These are phyloP conservation scores for Potorous gilbertii DNA, from an alignment of 2,797 vertebrate species.

Conservation along the genomic window DNA sequence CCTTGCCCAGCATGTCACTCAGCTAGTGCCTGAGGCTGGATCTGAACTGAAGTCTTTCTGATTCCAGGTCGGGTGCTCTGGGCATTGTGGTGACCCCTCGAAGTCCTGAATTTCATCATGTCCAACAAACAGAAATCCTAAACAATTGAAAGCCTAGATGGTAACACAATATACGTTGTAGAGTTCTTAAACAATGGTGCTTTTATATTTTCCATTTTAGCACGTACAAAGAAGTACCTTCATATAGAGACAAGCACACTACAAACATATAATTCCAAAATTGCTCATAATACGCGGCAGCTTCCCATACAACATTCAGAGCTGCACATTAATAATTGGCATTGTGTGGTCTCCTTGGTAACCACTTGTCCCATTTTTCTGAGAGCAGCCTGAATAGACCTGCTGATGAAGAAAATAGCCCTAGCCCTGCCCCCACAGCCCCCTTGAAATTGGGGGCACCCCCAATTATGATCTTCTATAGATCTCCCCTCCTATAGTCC, in stretches of 20 bases:
- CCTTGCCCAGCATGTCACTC: not conserved
- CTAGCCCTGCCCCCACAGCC: not conserved
- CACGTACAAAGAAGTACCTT: not conserved
- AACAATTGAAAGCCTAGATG: no score
- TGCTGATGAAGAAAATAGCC: not conserved
- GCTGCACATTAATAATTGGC: not conserved
- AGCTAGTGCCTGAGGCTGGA: no score
- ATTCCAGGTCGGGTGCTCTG: no score
- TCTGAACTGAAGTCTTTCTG: no score
- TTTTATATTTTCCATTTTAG: no score
- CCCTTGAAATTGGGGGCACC: not conserved
- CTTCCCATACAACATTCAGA: not conserved
- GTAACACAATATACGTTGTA: no score
- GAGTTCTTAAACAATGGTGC: no score
- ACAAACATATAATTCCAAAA: not conserved
- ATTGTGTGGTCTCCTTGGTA: not conserved
- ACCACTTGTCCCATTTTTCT: not conserved
- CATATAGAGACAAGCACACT: not conserved
- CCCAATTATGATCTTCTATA: not conserved
- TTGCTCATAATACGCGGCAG: not conserved
- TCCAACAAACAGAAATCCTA: no score
- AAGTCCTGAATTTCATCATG: no score
- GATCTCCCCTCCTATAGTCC: not conserved
- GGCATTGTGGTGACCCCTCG: no score
- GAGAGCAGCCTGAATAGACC: not conserved